phyloP scores from a whole-genome alignment of 2,888 invertebrate species.

The Asteroscopus sphinx region DNA sequence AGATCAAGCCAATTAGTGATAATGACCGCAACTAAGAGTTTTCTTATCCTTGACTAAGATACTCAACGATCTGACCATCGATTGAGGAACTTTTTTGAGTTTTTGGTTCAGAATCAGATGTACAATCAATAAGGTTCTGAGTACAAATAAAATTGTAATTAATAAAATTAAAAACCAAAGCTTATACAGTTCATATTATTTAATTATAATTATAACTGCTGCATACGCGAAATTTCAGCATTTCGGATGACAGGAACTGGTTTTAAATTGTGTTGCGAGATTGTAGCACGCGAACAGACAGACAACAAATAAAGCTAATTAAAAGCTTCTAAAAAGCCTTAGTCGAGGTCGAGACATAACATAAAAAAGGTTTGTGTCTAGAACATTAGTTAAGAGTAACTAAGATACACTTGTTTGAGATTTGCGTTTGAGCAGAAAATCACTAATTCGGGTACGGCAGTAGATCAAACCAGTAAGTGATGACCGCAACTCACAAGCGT shows the following conservation, averaged over 20 bases:
- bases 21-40: constrained; percentile 17
- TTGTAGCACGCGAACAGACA: no score
- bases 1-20: neutral
- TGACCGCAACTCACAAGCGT: constrained; percentile 15
- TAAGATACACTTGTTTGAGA: constrained; percentile 6
- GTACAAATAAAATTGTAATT: no score
- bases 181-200: no score
- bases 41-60: constrained; percentile 9
- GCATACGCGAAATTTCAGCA: no score
- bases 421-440: constrained; percentile 14
- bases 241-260: no score
- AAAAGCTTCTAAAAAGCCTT: neutral
- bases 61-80: neutral
- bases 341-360: neutral
- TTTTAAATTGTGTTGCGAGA: no score
- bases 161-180: no score
- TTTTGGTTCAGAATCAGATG: neutral
- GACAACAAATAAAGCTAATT: no score
- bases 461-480: neutral
- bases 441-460: neutral
- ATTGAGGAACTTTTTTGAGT: neutral
- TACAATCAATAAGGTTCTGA: no score
- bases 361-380: neutral
- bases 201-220: no score
- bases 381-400: constrained; percentile 3